These are phyloP conservation scores for Astyanax mexicanus DNA, from an alignment of 2,797 vertebrate genomes.

Conservation along the genomic window DNA sequence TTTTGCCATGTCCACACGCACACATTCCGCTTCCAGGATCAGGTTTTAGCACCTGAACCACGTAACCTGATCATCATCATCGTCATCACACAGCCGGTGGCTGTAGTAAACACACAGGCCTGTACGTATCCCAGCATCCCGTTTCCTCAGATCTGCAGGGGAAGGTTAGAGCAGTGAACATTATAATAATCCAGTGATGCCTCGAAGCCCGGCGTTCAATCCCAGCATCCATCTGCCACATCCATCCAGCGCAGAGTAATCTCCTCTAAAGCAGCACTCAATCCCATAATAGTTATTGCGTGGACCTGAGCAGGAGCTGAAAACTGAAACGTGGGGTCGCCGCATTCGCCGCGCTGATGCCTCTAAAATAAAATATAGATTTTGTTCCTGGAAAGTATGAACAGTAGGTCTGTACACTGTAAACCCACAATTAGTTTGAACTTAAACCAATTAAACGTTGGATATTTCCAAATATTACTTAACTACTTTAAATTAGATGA, in stretches of 20 bases:
- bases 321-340: constrained; percentile 48
- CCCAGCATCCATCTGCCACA: constrained; percentile 73
- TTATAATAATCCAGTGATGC: constrained; percentile 56
- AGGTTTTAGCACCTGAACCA: not conserved
- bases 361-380: no score
- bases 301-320: constrained; percentile 58
- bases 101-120: not conserved
- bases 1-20: not conserved
- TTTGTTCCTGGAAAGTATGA: no score
- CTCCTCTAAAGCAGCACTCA: constrained; percentile 71
- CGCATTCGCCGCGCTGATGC: no score
- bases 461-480: no score
- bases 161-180: not conserved
- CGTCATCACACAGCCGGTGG: no score
- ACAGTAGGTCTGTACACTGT: no score
- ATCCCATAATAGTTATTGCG: constrained; percentile 75
- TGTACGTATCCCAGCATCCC: not conserved
- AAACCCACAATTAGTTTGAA: no score
- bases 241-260: constrained; percentile 74
- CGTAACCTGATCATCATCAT: not conserved
- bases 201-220: constrained; percentile 56
- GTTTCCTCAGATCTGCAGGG: not conserved
- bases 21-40: not conserved
- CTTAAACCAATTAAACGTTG: no score
- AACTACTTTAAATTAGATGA: no score